These are phyloP conservation scores for Prochilodus magdalenae DNA, from an alignment of 2,113 vertebrate species.

Conservation along the genomic window DNA sequence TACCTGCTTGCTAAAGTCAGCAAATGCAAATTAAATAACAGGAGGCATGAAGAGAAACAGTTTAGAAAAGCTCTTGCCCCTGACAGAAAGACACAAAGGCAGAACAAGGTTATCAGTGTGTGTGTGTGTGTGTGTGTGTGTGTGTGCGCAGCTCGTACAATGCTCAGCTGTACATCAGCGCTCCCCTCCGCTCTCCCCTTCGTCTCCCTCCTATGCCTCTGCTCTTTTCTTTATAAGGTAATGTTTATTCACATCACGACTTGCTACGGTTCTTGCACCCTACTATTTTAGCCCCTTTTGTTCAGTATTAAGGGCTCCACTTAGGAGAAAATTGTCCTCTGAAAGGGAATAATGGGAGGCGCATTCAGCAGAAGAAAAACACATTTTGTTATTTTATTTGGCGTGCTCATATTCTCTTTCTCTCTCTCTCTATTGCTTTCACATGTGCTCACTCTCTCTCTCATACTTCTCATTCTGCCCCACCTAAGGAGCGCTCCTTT, in stretches of 20 bases:
- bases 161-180: slow-evolving; percentile 9
- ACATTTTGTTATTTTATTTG: not conserved
- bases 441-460: slow-evolving; percentile 15
- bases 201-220: not conserved
- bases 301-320: slow-evolving; percentile 28
- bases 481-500: not conserved
- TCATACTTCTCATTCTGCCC: not conserved
- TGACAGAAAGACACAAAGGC: slow-evolving; percentile 4
- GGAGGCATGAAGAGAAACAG: slow-evolving; percentile 12
- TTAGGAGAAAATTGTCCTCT: slow-evolving; percentile 13
- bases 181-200: not conserved
- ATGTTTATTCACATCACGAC: slow-evolving; percentile 54
- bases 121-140: slow-evolving; percentile 1
- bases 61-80: slow-evolving; percentile 4
- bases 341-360: slow-evolving; percentile 1
- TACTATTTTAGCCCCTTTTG: slow-evolving; percentile 39
- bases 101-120: slow-evolving; percentile 38
- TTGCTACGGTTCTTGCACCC: slow-evolving; percentile 25
- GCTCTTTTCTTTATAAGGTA: slow-evolving; percentile 24
- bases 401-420: not conserved
- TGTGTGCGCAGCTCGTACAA: not conserved
- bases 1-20: slow-evolving; percentile 2
- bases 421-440: not conserved
- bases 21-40: slow-evolving; percentile 13
- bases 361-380: not conserved